phyloP scores from a whole-genome alignment of 2,797 vertebrate species.

The Tolypeutes matacus region DNA sequence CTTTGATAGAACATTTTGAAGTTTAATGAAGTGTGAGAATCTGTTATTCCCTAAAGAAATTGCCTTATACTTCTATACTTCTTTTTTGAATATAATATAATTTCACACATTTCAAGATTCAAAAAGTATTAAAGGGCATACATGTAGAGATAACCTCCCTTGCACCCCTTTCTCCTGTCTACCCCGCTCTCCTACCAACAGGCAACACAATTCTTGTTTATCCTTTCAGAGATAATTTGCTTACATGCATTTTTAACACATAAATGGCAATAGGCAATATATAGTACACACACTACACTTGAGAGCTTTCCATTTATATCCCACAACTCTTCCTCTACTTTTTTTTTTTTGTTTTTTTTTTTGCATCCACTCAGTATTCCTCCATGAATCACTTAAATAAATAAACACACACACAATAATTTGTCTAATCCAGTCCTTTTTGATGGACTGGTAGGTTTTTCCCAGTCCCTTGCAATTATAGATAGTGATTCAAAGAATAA shows the following conservation, averaged over 20 bases:
- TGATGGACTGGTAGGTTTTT: constrained; percentile 7
- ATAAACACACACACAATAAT: not conserved
- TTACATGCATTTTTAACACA: not conserved
- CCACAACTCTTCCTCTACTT: not conserved
- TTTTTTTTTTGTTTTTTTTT: not conserved
- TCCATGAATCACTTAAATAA: not conserved
- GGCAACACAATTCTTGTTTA: not conserved
- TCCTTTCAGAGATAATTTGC: not conserved
- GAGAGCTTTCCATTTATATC: not conserved
- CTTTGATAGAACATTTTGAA: not conserved
- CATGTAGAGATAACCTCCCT: not conserved
- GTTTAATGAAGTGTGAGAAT: not conserved
- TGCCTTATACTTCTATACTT: not conserved
- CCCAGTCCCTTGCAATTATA: not conserved
- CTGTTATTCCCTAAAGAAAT: not conserved
- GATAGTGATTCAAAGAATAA: not conserved
- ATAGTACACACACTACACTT: not conserved
- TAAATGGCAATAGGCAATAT: not conserved
- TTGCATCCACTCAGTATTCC: not conserved
- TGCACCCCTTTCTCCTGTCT: not conserved
- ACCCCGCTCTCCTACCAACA: not conserved
- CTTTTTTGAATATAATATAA: constrained; percentile 33
- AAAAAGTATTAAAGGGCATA: not conserved
- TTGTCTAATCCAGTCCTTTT: constrained; percentile 1
- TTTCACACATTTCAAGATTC: constrained; percentile 17